phyloP scores from a whole-genome alignment of 2,797 vertebrate species.

The Rallus crepitans region DNA sequence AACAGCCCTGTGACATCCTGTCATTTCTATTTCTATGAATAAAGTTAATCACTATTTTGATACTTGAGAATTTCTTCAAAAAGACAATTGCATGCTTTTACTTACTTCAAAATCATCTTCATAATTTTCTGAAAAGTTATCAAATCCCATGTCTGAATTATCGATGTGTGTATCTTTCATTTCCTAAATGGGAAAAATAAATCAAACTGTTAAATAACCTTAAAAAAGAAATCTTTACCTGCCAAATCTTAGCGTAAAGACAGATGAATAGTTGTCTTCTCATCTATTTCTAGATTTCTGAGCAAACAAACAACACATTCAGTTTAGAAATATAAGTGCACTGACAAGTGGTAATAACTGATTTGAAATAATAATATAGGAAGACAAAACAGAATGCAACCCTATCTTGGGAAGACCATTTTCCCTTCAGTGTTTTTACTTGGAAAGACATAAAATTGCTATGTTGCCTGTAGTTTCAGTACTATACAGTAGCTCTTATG shows the following conservation, averaged over 20 bases:
- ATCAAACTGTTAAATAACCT: background rate
- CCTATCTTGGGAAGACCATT: background rate
- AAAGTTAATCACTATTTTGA: background rate
- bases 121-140: constrained; percentile 75
- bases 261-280: background rate
- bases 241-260: background rate
- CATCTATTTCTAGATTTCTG: background rate
- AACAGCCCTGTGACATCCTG: background rate
- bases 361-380: background rate
- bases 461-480: background rate
- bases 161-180: constrained; percentile 43
- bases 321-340: background rate
- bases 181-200: constrained; percentile 71
- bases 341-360: background rate
- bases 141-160: constrained; percentile 61
- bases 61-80: background rate
- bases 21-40: background rate
- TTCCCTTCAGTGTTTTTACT: background rate
- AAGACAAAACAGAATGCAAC: background rate
- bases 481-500: background rate
- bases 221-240: background rate
- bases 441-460: background rate
- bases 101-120: constrained; percentile 96
- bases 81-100: background rate
- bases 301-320: background rate